A percentile compares a stretch with the other conserved stretches of the same genome.
These are phyloP conservation scores for Crotophaga sulcirostris DNA, from an alignment of 2,113 vertebrate genomes.

Conservation along the genomic window DNA sequence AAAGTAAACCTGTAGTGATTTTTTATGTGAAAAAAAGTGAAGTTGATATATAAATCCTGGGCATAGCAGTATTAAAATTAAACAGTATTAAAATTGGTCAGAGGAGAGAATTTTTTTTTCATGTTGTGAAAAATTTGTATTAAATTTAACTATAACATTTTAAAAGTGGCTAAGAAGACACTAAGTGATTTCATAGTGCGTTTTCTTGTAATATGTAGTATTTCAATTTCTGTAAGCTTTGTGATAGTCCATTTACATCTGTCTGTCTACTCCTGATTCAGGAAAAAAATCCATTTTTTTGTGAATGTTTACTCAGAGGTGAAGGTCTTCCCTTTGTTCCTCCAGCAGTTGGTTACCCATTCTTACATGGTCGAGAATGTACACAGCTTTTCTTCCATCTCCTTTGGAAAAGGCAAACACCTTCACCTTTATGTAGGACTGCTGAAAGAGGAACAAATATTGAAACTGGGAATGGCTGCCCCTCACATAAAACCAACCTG, in stretches of 20 bases:
- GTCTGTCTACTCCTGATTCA: not conserved
- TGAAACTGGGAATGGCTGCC: not conserved
- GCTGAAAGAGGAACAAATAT: not conserved
- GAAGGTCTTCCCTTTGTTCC: not conserved
- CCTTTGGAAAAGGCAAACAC: not conserved
- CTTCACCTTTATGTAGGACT: not conserved
- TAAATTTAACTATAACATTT: not conserved
- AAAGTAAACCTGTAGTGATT: not conserved
- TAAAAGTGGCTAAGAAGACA: not conserved
- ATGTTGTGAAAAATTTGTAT: not conserved
- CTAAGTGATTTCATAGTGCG: not conserved
- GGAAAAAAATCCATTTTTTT: not conserved
- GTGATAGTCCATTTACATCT: no score
- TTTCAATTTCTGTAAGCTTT: not conserved
- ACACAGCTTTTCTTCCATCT: not conserved
- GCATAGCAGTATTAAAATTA: not conserved
- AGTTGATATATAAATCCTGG: not conserved
- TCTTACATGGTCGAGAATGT: accelerated
- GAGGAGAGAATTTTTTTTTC: not conserved
- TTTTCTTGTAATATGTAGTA: not conserved
- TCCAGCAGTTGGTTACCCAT: not conserved
- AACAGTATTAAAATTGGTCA: not conserved
- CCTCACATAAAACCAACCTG: not conserved
- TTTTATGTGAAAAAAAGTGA: not conserved
- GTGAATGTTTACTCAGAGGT: not conserved